Evolutionary conservation across 37 sponge, comb jelly and placozoan species (phyloP).

Genomic region (Lycopodina hypogea): DNA sequence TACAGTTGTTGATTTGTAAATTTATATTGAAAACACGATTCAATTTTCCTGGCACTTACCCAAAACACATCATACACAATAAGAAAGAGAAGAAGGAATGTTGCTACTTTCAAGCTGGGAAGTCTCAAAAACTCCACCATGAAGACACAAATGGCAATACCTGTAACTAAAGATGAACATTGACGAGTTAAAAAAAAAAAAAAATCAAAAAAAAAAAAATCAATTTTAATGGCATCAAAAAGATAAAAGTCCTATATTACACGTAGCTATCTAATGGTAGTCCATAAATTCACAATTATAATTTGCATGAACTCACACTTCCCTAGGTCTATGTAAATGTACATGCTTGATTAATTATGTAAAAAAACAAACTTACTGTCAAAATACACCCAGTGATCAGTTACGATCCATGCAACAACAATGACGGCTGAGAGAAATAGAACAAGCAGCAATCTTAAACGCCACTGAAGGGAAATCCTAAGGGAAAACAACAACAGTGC

Average conservation of each 20-base stretch:
- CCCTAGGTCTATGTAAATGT: too few species aligned
- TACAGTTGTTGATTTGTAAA: too few species aligned
- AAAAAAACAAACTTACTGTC: conserved; percentile 39
- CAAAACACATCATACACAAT: conserved; percentile 73
- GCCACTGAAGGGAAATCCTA: too few species aligned
- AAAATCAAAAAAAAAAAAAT: too few species aligned
- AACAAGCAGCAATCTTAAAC: neutral
- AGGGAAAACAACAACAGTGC: too few species aligned
- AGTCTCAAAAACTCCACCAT: conserved; percentile 53
- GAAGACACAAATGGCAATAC: conserved; percentile 37
- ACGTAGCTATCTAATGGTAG: too few species aligned
- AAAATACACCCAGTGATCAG: conserved; percentile 61
- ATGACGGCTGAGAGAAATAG: neutral
- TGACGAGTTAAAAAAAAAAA: neutral
- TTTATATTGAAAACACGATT: too few species aligned
- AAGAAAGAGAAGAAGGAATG: conserved; percentile 38
- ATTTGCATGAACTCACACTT: too few species aligned
- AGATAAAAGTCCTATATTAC: too few species aligned
- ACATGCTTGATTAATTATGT: too few species aligned
- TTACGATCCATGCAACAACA: conserved; percentile 36
- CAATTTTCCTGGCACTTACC: conserved; percentile 18
- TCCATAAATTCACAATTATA: too few species aligned
- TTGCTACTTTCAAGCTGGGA: conserved; percentile 50
- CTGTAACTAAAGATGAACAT: conserved; percentile 51
- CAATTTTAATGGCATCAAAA: too few species aligned